Evolutionary conservation across 2,113 vertebrate genomes (phyloP).

Genomic region (Microcebus tavaratra): DNA sequence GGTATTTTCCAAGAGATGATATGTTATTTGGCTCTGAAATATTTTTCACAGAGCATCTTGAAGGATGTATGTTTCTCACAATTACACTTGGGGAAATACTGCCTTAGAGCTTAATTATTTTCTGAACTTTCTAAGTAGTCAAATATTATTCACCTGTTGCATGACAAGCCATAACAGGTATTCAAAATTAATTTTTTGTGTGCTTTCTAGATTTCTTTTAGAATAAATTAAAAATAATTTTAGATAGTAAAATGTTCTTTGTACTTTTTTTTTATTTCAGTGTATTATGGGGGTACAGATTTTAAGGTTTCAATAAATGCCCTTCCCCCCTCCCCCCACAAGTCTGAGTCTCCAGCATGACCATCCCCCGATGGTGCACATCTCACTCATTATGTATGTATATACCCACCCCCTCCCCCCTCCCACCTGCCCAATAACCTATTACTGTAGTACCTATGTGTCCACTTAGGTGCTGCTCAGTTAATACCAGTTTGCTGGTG

Average conservation of each 20-base stretch:
- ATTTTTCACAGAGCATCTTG: neutral
- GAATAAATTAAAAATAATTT: slow-evolving; percentile 42
- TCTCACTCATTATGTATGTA: too few relatives aligned
- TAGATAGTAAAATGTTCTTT: neutral
- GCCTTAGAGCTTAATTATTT: neutral
- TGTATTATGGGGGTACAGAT: too few relatives aligned
- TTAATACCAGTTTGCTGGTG: too few relatives aligned
- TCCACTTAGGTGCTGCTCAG: too few relatives aligned
- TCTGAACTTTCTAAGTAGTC: neutral
- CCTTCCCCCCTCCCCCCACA: too few relatives aligned
- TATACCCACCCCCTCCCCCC: too few relatives aligned
- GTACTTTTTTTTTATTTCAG: neutral
- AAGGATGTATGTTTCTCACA: neutral
- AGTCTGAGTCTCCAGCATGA: too few relatives aligned
- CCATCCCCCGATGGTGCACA: too few relatives aligned
- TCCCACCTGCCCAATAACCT: too few relatives aligned
- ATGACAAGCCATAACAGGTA: neutral
- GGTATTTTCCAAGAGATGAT: neutral
- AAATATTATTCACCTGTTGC: slow-evolving; percentile 3
- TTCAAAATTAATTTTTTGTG: neutral
- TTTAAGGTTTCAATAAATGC: too few relatives aligned
- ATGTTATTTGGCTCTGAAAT: neutral
- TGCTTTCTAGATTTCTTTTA: slow-evolving; percentile 8
- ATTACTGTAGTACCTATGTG: too few relatives aligned
- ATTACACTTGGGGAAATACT: neutral